Evolutionary conservation across 2,797 vertebrate species (phyloP).

Genomic region (Vireo griseus): DNA sequence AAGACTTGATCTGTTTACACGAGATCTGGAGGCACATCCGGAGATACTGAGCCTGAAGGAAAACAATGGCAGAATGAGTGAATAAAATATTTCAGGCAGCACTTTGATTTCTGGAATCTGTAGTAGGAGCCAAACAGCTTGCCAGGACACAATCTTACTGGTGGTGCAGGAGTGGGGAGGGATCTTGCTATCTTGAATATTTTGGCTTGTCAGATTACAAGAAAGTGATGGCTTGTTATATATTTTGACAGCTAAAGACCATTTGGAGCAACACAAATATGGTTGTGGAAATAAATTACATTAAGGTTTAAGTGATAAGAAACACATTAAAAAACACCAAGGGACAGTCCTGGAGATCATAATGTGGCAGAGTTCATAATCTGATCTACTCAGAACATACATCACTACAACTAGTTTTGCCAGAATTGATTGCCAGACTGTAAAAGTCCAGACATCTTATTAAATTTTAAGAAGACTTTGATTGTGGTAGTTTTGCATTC

Average conservation of each 20-base stretch:
- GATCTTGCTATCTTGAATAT: not conserved
- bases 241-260: not conserved
- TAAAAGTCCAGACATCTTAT: not conserved
- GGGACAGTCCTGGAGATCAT: not conserved
- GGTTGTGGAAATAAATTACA: not conserved
- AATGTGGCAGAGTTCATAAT: not conserved
- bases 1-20: not conserved
- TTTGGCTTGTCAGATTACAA: not conserved
- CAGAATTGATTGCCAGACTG: not conserved
- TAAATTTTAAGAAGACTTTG: not conserved
- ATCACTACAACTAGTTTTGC: not conserved
- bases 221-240: not conserved
- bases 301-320: not conserved
- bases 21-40: not conserved
- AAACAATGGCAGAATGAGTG: not conserved
- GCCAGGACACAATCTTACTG: not conserved
- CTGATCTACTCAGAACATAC: not conserved
- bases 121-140: not conserved
- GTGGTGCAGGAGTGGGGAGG: not conserved
- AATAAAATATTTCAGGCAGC: not conserved
- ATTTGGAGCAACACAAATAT: not conserved
- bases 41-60: not conserved
- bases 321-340: not conserved
- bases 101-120: constrained; percentile 3
- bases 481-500: not conserved